A percentile compares a stretch with the other conserved stretches of the same genome.
Conservation (phyloP, 1,140 invertebrate species). For the Drosophila ogumai region DNA sequence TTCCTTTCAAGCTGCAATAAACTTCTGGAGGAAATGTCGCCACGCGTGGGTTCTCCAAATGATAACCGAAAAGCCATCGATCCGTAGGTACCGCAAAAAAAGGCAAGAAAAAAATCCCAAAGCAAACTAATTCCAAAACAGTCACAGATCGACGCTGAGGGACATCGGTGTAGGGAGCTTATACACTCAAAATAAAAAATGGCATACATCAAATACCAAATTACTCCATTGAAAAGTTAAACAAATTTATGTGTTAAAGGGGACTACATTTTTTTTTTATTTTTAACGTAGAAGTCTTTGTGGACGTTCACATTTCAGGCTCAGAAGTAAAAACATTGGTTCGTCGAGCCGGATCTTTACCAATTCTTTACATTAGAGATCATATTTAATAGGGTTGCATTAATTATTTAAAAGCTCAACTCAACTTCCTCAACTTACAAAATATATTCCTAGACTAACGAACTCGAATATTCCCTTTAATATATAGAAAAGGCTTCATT, state of each 20-base stretch:
- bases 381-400: neutral
- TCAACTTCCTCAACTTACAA: neutral
- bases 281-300: no score
- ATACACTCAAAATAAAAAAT: constrained; percentile 6
- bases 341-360: neutral
- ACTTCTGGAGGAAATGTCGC: constrained; percentile 56
- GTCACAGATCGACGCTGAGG: constrained; percentile 14
- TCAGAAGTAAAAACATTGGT: neutral
- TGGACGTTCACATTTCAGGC: no score
- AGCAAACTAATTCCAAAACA: constrained; percentile 49
- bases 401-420: neutral
- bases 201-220: neutral
- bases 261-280: no score
- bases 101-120: constrained; percentile 3
- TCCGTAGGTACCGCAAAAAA: constrained; percentile 52
- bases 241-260: no score
- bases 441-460: neutral
- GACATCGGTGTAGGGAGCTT: neutral
- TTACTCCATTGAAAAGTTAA: no score
- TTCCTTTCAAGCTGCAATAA: constrained; percentile 52
- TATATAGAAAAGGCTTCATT: no score
- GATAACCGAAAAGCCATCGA: constrained; percentile 76
- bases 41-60: constrained; percentile 73
- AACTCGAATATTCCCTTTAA: no score
- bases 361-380: neutral